A percentile compares a stretch with the other conserved stretches of the same genome.
Evolutionary conservation across 2,888 invertebrate species (phyloP).

Genomic region (Pseudococcus viburni): DNA sequence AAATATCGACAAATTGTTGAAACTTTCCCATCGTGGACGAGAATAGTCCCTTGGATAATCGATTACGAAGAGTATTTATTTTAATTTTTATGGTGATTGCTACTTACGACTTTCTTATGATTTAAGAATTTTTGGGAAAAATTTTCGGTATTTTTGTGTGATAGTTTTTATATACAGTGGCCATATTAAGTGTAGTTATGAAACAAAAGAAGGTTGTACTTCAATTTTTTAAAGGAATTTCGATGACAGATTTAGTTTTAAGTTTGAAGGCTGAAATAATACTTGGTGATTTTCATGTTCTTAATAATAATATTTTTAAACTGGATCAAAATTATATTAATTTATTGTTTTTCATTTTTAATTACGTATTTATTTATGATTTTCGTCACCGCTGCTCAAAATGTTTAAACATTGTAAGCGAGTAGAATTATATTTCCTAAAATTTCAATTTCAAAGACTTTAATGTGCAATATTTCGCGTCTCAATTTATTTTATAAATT

Average conservation of each 20-base stretch:
- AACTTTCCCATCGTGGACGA: constrained; percentile 55
- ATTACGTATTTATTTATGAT: background rate
- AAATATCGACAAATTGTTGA: constrained; percentile 47
- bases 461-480: too few species aligned
- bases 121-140: background rate
- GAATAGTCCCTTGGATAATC: constrained; percentile 30
- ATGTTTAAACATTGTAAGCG: too few species aligned
- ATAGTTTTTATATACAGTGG: background rate
- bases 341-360: background rate
- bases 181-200: background rate
- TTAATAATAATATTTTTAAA: background rate
- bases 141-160: background rate
- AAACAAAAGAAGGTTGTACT: background rate
- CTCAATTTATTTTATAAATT: too few species aligned
- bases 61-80: constrained; percentile 62
- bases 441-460: too few species aligned
- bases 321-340: background rate
- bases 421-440: too few species aligned
- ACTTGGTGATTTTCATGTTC: background rate
- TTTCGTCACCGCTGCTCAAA: too few species aligned
- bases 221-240: too few species aligned
- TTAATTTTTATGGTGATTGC: background rate
- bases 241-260: too few species aligned
- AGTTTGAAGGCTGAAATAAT: background rate
- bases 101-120: background rate